A percentile compares a stretch with the other conserved stretches of the same genome.
Conservation (phyloP, 2,888 invertebrate genomes). For the Yponomeuta malinellus region DNA sequence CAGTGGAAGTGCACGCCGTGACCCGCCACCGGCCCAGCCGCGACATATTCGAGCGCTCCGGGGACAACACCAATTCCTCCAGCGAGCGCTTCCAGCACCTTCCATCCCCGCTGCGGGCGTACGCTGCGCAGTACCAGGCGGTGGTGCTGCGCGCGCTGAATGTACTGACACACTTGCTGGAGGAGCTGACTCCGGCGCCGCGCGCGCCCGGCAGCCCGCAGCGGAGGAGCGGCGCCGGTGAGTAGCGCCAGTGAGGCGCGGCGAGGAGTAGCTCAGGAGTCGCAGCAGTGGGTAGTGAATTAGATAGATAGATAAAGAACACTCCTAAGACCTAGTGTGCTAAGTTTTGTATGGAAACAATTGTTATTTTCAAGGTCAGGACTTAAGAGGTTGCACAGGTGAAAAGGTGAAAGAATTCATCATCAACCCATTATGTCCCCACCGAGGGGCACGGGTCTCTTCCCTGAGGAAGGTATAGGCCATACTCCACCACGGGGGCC, state of each 20-base stretch:
- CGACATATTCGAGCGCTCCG: slow-evolving; percentile 53
- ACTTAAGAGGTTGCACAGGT: too few species aligned
- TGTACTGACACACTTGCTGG: slow-evolving; percentile 84
- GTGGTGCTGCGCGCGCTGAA: slow-evolving; percentile 83
- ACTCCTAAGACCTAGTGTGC: too few species aligned
- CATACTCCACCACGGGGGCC: too few species aligned
- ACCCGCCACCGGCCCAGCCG: slow-evolving; percentile 53
- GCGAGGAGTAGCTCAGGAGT: too few species aligned
- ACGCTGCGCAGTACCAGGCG: slow-evolving; percentile 79
- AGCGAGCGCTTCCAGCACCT: slow-evolving; percentile 54
- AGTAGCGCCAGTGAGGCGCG: neutral
- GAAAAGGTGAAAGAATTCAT: too few species aligned
- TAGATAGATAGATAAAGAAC: too few species aligned
- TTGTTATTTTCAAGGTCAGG: too few species aligned
- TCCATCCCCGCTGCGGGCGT: slow-evolving; percentile 57
- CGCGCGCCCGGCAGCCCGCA: slow-evolving; percentile 70
- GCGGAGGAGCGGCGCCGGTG: slow-evolving; percentile 63
- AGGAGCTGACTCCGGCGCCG: slow-evolving; percentile 75
- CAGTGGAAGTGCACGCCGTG: slow-evolving; percentile 65
- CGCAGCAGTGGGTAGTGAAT: too few species aligned
- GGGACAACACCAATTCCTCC: slow-evolving; percentile 46
- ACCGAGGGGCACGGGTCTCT: too few species aligned
- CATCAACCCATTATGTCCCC: too few species aligned
- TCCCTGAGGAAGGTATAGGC: too few species aligned
- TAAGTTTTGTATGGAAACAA: too few species aligned